Conservation (phyloP, 1,140 invertebrate genomes). For the Maconellicoccus hirsutus region DNA sequence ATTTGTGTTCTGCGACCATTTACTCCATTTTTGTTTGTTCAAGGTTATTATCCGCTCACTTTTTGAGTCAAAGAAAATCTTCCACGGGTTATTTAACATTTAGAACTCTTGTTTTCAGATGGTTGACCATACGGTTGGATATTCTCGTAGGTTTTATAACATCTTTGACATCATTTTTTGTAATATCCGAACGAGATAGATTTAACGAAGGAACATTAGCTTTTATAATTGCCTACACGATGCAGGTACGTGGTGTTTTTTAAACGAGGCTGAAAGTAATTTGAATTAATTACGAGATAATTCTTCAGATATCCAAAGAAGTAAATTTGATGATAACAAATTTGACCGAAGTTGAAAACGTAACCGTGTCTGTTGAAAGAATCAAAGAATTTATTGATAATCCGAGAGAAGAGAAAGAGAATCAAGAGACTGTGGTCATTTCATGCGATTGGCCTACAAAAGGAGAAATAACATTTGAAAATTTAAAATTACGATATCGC, state of each 20-base stretch:
- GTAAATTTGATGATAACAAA: slow-evolving; percentile 92
- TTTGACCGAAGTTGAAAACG: slow-evolving; percentile 92
- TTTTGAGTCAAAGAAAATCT: too few relatives aligned
- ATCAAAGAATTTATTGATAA: slow-evolving; percentile 91
- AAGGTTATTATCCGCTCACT: slow-evolving; percentile 45
- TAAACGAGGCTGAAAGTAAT: too few relatives aligned
- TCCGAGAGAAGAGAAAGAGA: slow-evolving; percentile 34
- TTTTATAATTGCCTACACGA: background rate
- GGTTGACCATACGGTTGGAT: slow-evolving; percentile 81
- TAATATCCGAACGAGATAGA: slow-evolving; percentile 59
- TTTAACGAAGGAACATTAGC: slow-evolving; percentile 52
- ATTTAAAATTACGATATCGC: slow-evolving; percentile 20
- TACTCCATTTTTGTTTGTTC: slow-evolving; percentile 78
- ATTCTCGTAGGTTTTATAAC: slow-evolving; percentile 87
- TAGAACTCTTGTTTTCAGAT: slow-evolving; percentile 41
- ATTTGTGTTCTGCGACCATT: slow-evolving; percentile 78
- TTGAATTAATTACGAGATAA: too few relatives aligned
- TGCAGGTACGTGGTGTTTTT: too few relatives aligned
- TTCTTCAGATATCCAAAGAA: slow-evolving; percentile 70
- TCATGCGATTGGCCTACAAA: background rate
- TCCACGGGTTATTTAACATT: background rate
- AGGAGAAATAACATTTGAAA: slow-evolving; percentile 12
- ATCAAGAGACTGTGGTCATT: too few relatives aligned
- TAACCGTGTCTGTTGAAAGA: slow-evolving; percentile 93
- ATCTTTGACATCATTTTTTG: slow-evolving; percentile 76